phyloP scores from a whole-genome alignment of 2,113 vertebrate genomes.

The Sinocyclocheilus rhinocerous region DNA sequence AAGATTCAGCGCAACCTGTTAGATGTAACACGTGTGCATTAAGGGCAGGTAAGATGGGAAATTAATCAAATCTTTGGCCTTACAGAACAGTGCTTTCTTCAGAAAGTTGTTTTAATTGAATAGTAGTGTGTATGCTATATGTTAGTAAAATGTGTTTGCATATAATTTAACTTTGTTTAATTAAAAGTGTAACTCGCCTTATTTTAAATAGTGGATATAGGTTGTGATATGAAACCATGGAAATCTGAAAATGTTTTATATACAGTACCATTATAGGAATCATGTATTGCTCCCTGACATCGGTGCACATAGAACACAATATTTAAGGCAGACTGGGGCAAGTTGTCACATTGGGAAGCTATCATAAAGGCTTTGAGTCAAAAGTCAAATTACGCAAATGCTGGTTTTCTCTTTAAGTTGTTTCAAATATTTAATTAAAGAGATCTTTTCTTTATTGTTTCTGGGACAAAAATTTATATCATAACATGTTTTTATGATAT shows the following conservation, averaged over 20 bases:
- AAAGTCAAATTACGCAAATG: background rate
- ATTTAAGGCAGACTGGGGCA: background rate
- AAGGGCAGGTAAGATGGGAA: slow-evolving; percentile 12
- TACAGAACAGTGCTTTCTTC: background rate
- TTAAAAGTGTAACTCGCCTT: background rate
- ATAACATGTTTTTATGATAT: background rate
- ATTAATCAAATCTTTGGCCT: background rate
- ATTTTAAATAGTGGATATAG: background rate
- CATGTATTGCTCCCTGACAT: background rate
- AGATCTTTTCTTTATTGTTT: background rate
- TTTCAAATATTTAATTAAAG: background rate
- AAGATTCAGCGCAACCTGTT: slow-evolving; percentile 8
- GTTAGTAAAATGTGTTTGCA: background rate
- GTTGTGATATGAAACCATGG: background rate
- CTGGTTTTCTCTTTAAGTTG: background rate
- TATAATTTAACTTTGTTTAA: background rate
- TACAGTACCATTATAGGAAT: background rate
- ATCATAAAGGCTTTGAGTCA: background rate
- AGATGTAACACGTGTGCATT: background rate
- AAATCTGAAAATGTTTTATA: slow-evolving; percentile 35
- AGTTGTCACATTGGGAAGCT: background rate
- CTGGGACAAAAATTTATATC: background rate
- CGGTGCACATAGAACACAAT: background rate
- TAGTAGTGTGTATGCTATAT: background rate
- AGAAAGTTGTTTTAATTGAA: background rate